These are phyloP conservation scores for Liolophura sinensis DNA, from an alignment of 1,140 invertebrate species.

Conservation along the genomic window DNA sequence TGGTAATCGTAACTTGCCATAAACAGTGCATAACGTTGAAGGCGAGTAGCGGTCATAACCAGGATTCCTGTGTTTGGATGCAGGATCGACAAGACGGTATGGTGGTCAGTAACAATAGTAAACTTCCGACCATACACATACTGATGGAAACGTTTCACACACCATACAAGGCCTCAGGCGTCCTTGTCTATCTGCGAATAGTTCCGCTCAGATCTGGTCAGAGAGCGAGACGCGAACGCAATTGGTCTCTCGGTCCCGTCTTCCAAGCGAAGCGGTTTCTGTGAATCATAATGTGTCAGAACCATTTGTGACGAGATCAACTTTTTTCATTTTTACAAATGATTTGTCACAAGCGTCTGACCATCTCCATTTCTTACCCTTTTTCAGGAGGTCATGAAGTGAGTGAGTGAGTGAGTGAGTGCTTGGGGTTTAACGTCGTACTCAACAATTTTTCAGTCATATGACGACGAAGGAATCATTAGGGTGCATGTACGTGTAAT, in stretches of 20 bases:
- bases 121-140: slow-evolving; percentile 58
- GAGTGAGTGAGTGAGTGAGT: too few relatives aligned
- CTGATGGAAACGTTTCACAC: slow-evolving; percentile 52
- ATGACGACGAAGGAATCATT: too few relatives aligned
- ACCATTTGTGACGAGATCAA: slow-evolving; percentile 18
- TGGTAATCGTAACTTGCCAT: slow-evolving; percentile 13
- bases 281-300: slow-evolving; percentile 40
- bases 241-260: slow-evolving; percentile 46
- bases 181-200: slow-evolving; percentile 63
- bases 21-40: slow-evolving; percentile 49
- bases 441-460: too few relatives aligned
- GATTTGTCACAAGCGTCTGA: slow-evolving; percentile 18
- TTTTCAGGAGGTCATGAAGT: slow-evolving; percentile 19
- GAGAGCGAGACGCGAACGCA: slow-evolving; percentile 55
- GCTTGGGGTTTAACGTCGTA: too few relatives aligned
- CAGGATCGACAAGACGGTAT: slow-evolving; percentile 57
- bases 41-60: too few relatives aligned
- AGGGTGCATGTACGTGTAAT: too few relatives aligned
- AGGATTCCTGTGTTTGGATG: slow-evolving; percentile 43
- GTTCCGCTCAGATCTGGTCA: slow-evolving; percentile 53
- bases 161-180: slow-evolving; percentile 59
- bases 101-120: slow-evolving; percentile 60
- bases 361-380: slow-evolving; percentile 38
- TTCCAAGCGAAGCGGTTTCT: slow-evolving; percentile 31
- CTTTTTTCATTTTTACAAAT: slow-evolving; percentile 28